A percentile compares a stretch with the other conserved stretches of the same genome.
phyloP scores from a whole-genome alignment of 2,113 vertebrate genomes.

The Equus przewalskii region DNA sequence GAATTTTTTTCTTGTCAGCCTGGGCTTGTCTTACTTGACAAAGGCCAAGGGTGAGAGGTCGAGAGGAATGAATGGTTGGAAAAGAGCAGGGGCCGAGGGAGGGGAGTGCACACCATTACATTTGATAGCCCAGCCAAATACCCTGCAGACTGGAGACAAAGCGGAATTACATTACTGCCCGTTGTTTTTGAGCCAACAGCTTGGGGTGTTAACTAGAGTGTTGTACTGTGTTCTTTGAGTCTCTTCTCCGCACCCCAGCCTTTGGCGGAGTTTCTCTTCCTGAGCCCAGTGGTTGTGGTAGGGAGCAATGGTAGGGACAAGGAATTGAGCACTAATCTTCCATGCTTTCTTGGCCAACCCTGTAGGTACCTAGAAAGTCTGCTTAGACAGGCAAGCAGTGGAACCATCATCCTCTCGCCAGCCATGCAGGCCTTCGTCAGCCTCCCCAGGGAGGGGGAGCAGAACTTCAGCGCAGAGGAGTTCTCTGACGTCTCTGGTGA shows the following conservation, averaged over 20 bases:
- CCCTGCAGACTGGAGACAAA: not conserved
- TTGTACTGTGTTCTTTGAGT: not conserved
- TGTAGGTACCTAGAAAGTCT: conserved; percentile 95
- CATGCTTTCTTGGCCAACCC: conserved; percentile 26
- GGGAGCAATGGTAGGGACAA: not conserved
- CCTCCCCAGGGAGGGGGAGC: conserved; percentile 86
- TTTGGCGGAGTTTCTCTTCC: not conserved
- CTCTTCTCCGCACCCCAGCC: not conserved
- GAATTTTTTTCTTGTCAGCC: not conserved
- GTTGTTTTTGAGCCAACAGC: conserved; percentile 19
- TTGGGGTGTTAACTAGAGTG: conserved; percentile 3
- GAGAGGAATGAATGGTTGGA: not conserved
- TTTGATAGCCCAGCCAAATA: not conserved
- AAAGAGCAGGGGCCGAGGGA: not conserved
- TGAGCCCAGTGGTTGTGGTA: not conserved
- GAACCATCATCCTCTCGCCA: conserved; percentile 91
- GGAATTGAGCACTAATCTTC: not conserved
- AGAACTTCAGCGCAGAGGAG: conserved; percentile 93
- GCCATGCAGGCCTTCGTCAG: conserved; percentile 93
- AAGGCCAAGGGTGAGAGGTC: not conserved
- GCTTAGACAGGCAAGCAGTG: conserved; percentile 94
- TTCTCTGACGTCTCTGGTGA: conserved; percentile 92
- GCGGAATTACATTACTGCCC: not conserved
- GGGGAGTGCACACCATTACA: not conserved
- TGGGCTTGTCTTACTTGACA: not conserved